Evolutionary conservation across 2,113 vertebrate genomes (phyloP), one percentile per base, ranked within the genome.

Genomic region (Daubentonia madagascariensis): DNA sequence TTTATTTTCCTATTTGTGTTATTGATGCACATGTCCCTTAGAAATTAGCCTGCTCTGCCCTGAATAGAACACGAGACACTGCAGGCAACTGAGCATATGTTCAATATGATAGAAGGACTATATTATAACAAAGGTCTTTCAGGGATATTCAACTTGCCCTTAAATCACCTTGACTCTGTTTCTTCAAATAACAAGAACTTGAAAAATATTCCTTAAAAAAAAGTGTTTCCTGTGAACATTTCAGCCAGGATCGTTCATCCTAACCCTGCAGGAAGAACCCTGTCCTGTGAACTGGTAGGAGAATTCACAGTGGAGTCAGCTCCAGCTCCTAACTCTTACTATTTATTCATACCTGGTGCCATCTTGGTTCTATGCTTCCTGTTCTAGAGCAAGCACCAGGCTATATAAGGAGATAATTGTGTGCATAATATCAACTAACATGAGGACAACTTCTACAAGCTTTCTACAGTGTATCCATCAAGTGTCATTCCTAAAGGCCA

Each of bases 131-230:
- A 76, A 93, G 59, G 22, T 96, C 83, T 95, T 88, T 73, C 37
- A 52, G 67, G 45, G 37, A 37, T 91, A 80, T 92, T 76, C 37
- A 23, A 54, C 57, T 96, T 85, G 43, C 81, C 45, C 94, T 92
- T 94, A 88, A 88, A 85, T 89, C 89, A 86, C n/a, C 50, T 61
- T 70, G 63, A 88, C 43, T 93, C 52, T 59, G n/a, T 95, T 94
- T 92, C 80, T 90, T 93, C 68, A 81, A 87, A 75, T 8, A 95
- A 65, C 48, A 78, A 97, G 72, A 43, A 1, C 13, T 63, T 87
- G 84, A 91, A 91, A 89, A 90, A 40, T 8, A 40, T 16, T 83
- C 30, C n/a, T 89, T 86, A 50, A 35, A 50, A 54, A 43, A 43
- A 45, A 80, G 25, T 22, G 20, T 81, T 92, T 81, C 78, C 89